Percentiles rank a stretch among this genome's conserved stretches.
phyloP scores from a whole-genome alignment of 2,113 vertebrate genomes.

The Mohoua ochrocephala region DNA sequence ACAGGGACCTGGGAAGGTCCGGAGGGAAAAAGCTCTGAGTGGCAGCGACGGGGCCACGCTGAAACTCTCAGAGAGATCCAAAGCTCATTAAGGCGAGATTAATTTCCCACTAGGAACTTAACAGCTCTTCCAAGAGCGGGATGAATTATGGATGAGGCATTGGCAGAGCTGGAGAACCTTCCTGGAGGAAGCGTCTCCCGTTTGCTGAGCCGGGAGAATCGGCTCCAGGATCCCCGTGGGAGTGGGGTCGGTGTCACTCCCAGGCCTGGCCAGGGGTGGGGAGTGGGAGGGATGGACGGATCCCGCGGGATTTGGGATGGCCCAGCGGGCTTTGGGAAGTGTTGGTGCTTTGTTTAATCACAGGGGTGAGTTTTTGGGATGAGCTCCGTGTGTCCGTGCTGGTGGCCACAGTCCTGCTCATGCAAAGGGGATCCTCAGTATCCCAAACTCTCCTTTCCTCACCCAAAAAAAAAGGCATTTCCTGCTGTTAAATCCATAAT shows the following conservation, averaged over 20 bases:
- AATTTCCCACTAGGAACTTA: constrained; percentile 13
- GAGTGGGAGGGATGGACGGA: not conserved
- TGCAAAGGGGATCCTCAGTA: not conserved
- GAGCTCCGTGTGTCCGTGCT: rapidly evolving
- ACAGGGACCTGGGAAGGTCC: not conserved
- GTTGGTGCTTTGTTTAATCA: not conserved
- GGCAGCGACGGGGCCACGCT: not conserved
- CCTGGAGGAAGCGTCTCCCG: not conserved
- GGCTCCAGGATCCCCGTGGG: not conserved
- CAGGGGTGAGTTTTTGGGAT: not conserved
- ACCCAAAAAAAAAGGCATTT: not conserved
- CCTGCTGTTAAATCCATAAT: not conserved
- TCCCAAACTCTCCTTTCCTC: not conserved
- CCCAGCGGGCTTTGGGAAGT: rapidly evolving
- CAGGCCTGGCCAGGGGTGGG: not conserved
- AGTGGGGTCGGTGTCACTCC: not conserved
- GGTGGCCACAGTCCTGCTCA: rapidly evolving
- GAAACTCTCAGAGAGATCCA: not conserved
- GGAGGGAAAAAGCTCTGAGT: not conserved
- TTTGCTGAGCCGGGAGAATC: not conserved
- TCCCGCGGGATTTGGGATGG: rapidly evolving
- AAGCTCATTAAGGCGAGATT: not conserved
- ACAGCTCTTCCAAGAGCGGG: not conserved
- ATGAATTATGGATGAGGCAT: constrained; percentile 31
- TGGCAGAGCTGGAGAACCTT: not conserved